A percentile compares a stretch with the other conserved stretches of the same genome.
Evolutionary conservation across 1,140 invertebrate species (phyloP).

Genomic region (Euborellia annulipes): DNA sequence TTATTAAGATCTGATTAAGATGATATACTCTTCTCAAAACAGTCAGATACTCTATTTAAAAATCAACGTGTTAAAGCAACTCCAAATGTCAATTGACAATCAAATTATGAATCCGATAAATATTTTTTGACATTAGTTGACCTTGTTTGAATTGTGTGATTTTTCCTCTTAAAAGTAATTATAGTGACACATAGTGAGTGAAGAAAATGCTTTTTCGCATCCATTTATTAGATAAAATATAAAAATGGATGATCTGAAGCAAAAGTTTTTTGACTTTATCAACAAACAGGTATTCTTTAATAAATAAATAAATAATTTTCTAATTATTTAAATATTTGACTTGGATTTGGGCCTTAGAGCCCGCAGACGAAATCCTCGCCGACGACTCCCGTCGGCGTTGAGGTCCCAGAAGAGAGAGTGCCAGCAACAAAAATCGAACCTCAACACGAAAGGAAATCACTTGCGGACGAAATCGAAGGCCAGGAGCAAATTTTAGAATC

Average conservation of each 20-base stretch:
- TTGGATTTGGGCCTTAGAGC: conserved; percentile 2
- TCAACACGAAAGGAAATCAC: conserved; percentile 24
- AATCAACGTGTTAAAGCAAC: no score
- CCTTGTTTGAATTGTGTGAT: no score
- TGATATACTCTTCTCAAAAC: no score
- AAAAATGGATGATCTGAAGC: conserved; percentile 34
- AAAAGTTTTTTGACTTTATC: conserved; percentile 32
- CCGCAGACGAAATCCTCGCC: background rate
- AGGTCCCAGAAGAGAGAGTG: conserved; percentile 10
- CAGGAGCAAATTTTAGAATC: conserved; percentile 58
- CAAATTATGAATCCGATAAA: no score
- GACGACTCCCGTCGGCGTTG: background rate
- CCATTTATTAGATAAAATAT: no score
- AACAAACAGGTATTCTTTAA: conserved; percentile 30
- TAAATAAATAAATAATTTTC: background rate
- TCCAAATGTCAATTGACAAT: no score
- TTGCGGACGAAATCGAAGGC: conserved; percentile 35
- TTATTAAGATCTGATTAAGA: no score
- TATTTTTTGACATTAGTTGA: no score
- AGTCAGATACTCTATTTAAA: no score
- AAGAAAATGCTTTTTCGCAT: no score
- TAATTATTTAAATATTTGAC: background rate
- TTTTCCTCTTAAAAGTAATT: no score
- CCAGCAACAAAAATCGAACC: conserved; percentile 18
- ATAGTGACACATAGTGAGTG: no score